Evolutionary conservation across 2,888 invertebrate genomes (phyloP).

Genomic region (Eledona agricola): DNA sequence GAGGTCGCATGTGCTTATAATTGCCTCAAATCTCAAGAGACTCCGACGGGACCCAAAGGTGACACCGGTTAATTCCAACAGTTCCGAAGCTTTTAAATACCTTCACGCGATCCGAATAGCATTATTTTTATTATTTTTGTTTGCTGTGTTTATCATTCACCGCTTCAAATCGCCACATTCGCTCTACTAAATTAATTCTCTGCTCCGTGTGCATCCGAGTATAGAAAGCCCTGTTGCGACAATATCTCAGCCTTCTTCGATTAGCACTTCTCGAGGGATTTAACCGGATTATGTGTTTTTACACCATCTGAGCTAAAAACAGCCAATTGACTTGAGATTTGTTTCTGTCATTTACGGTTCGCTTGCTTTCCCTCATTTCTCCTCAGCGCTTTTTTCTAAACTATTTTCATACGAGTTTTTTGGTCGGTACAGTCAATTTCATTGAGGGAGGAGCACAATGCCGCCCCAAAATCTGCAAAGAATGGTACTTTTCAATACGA

Average conservation of each 20-base stretch:
- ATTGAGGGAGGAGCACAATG: conserved; percentile 46
- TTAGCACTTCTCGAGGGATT: conserved; percentile 43
- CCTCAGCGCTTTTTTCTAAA: neutral
- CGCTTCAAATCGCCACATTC: conserved; percentile 7
- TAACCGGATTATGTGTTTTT: conserved; percentile 44
- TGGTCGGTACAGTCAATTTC: conserved; percentile 53
- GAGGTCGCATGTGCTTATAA: conserved; percentile 64
- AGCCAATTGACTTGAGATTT: conserved; percentile 47
- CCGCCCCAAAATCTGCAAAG: conserved; percentile 56
- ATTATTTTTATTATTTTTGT: conserved; percentile 1
- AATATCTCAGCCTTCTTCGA: conserved; percentile 39
- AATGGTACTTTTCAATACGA: conserved; percentile 63
- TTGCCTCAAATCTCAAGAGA: conserved; percentile 57
- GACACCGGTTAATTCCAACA: too few relatives aligned
- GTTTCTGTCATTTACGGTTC: conserved; percentile 45
- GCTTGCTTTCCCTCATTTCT: conserved; percentile 13
- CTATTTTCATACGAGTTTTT: conserved; percentile 33
- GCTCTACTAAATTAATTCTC: conserved; percentile 31
- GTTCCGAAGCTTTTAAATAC: too few relatives aligned
- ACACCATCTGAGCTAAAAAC: conserved; percentile 50
- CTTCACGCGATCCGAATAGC: too few relatives aligned
- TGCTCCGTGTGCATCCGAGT: conserved; percentile 30
- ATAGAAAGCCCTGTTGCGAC: conserved; percentile 33
- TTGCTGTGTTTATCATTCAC: neutral
- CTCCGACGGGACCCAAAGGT: conserved; percentile 29